Conservation (phyloP, 2,113 vertebrate genomes). For the Prunella himalayana region DNA sequence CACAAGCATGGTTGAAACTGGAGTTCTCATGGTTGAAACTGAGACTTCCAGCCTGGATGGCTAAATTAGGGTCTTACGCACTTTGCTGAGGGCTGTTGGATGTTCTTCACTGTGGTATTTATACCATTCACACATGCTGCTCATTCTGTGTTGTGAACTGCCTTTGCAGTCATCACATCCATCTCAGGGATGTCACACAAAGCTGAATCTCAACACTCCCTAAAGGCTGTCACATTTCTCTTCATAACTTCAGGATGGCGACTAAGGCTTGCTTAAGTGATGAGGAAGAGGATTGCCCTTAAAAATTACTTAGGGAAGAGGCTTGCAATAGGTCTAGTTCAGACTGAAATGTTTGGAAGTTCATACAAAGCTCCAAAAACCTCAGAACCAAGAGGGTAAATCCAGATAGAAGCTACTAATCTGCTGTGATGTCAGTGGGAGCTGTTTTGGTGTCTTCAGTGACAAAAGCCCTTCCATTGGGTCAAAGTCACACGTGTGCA, state of each 20-base stretch:
- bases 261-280: background rate
- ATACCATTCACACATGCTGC: background rate
- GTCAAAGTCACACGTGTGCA: background rate
- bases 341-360: background rate
- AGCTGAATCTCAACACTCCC: background rate
- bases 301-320: background rate
- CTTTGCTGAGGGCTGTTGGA: background rate
- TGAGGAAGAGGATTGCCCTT: background rate
- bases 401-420: background rate
- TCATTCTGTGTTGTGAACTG: background rate
- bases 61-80: background rate
- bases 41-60: background rate
- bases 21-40: background rate
- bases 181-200: background rate
- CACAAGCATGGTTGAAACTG: background rate
- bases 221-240: background rate
- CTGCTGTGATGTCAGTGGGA: background rate
- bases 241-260: background rate
- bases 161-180: background rate
- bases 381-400: background rate
- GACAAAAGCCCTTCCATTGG: background rate
- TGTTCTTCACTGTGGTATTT: background rate
- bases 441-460: background rate
- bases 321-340: background rate
- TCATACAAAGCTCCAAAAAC: background rate